Evolutionary conservation across 2,797 vertebrate genomes (phyloP).

Genomic region (Sebastes matsubarae): DNA sequence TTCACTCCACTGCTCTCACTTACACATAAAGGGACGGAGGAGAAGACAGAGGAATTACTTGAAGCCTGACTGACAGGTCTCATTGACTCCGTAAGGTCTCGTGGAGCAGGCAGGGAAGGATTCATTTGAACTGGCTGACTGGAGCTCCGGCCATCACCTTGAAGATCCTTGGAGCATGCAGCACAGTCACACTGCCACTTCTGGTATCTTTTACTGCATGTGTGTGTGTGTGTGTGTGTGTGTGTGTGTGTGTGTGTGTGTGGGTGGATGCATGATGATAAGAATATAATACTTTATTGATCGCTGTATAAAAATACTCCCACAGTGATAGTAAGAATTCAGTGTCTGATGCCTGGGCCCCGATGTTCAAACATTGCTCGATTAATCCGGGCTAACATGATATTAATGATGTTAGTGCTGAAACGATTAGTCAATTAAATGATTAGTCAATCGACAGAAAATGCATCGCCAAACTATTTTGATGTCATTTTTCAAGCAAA

Average conservation of each 20-base stretch:
- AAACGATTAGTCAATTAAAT: not conserved
- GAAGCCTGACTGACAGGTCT: slow-evolving; percentile 54
- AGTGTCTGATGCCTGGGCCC: not conserved
- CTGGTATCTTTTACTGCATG: not conserved
- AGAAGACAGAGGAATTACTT: slow-evolving; percentile 38
- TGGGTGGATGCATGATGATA: not conserved
- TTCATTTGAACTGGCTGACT: slow-evolving; percentile 40
- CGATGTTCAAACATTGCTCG: not conserved
- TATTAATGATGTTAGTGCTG: not conserved
- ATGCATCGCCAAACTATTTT: not conserved
- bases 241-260: not conserved
- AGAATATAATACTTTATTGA: slow-evolving; percentile 1
- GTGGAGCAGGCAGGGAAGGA: slow-evolving; percentile 16
- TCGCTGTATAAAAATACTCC: not conserved
- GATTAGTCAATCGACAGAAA: not conserved
- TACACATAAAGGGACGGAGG: slow-evolving; percentile 24
- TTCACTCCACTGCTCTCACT: slow-evolving; percentile 35
- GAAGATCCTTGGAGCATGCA: slow-evolving; percentile 24
- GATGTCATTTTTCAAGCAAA: not conserved
- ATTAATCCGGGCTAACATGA: not conserved
- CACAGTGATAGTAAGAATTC: not conserved
- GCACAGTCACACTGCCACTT: not conserved
- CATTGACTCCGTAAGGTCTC: slow-evolving; percentile 33
- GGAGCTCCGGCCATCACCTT: slow-evolving; percentile 39
- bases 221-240: not conserved